Percentiles rank a stretch among this genome's conserved stretches.
phyloP scores from a whole-genome alignment of 2,888 invertebrate species.

The Cantharis flavilabris region DNA sequence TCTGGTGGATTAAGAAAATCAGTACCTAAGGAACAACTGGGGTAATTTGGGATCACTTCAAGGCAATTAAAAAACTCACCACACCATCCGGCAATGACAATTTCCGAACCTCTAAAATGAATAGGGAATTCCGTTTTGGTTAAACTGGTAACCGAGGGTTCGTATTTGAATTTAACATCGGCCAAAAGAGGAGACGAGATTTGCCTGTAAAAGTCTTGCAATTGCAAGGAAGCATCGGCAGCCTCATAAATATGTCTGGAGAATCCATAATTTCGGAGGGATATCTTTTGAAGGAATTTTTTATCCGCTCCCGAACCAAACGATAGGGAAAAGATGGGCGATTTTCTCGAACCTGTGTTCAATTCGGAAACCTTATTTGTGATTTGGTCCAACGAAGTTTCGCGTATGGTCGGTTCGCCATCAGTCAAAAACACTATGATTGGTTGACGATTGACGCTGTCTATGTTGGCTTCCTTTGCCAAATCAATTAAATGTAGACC shows the following conservation, averaged over 20 bases:
- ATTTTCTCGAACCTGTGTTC: slow-evolving; percentile 54
- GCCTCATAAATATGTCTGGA: slow-evolving; percentile 74
- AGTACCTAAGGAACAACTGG: neutral
- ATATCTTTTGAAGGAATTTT: slow-evolving; percentile 67
- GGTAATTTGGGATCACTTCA: neutral
- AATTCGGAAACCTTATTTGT: slow-evolving; percentile 51
- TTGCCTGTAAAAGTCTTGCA: slow-evolving; percentile 69
- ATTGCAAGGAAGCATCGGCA: slow-evolving; percentile 68
- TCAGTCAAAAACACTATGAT: slow-evolving; percentile 70
- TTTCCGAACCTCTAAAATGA: slow-evolving; percentile 67
- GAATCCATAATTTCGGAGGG: slow-evolving; percentile 69
- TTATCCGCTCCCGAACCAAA: slow-evolving; percentile 74
- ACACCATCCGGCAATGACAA: slow-evolving; percentile 64
- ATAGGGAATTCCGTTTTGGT: slow-evolving; percentile 64
- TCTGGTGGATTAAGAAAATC: neutral
- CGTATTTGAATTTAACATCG: slow-evolving; percentile 69
- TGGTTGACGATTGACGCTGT: slow-evolving; percentile 57
- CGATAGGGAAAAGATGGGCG: slow-evolving; percentile 68
- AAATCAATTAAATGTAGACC: slow-evolving; percentile 51
- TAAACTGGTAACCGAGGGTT: slow-evolving; percentile 61
- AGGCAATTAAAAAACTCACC: slow-evolving; percentile 17
- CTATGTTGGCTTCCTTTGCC: slow-evolving; percentile 36
- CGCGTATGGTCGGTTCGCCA: slow-evolving; percentile 68
- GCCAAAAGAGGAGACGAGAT: slow-evolving; percentile 71
- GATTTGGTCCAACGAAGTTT: slow-evolving; percentile 54